Percentiles rank a stretch among this genome's conserved stretches.
phyloP scores from a whole-genome alignment of 2,113 vertebrate species.

The Pyxicephalus adspersus region DNA sequence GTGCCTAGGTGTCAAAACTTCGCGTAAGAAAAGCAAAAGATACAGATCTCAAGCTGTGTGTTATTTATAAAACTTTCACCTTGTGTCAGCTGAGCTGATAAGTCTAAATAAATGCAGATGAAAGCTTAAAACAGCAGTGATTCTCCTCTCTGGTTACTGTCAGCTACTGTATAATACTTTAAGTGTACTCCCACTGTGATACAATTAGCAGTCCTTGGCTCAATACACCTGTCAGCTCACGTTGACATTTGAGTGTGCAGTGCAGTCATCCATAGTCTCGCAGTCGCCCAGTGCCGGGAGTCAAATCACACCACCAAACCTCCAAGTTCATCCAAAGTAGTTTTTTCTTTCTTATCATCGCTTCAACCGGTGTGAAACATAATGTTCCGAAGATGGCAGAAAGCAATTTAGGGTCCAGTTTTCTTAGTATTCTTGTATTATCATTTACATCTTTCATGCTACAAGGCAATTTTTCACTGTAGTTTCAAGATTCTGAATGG shows the following conservation, averaged over 20 bases:
- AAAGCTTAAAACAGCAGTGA: not conserved
- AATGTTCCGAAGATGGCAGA: not conserved
- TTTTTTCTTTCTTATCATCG: conserved; percentile 14
- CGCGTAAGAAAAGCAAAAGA: no score
- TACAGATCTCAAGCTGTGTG: not conserved
- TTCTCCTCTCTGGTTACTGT: conserved; percentile 15
- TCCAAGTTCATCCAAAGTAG: conserved; percentile 9
- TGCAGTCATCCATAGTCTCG: conserved; percentile 37
- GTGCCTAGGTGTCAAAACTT: no score
- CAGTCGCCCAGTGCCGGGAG: conserved; percentile 31
- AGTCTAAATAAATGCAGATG: not conserved
- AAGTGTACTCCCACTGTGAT: conserved; percentile 13
- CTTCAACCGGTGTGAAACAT: not conserved
- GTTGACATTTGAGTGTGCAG: conserved; percentile 15
- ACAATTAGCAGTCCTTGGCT: conserved; percentile 50
- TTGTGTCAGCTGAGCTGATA: not conserved
- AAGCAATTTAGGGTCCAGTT: no score
- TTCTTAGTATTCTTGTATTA: no score
- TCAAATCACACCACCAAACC: conserved; percentile 41
- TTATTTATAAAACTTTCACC: not conserved
- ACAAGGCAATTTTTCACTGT: no score
- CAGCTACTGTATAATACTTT: conserved; percentile 2
- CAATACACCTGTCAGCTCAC: conserved; percentile 35
- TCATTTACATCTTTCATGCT: no score
- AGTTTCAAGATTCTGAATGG: no score